Evolutionary conservation across 2,888 invertebrate species (phyloP).

Genomic region (Parochlus steinenii): DNA sequence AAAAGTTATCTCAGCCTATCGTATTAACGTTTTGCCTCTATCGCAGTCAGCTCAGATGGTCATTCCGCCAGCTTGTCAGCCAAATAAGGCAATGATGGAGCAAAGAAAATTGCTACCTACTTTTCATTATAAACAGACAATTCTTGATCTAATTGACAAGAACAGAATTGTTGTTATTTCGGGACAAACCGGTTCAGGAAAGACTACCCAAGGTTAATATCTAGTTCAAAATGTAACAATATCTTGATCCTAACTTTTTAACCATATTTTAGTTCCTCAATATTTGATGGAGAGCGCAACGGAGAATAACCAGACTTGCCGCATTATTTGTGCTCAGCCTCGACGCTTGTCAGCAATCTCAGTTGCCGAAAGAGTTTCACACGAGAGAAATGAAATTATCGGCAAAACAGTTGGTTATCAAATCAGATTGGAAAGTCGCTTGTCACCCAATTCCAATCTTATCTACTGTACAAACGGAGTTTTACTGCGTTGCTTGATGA

Average conservation of each 20-base stretch:
- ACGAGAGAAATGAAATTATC: conserved; percentile 51
- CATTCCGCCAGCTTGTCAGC: conserved; percentile 31
- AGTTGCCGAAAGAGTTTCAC: conserved; percentile 67
- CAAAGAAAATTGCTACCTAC: conserved; percentile 55
- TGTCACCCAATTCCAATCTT: conserved; percentile 61
- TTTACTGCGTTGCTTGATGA: conserved; percentile 72
- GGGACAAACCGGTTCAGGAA: conserved; percentile 84
- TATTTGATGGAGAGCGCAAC: conserved; percentile 66
- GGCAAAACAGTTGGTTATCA: conserved; percentile 73
- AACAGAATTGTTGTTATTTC: conserved; percentile 59
- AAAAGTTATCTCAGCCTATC: conserved; percentile 6
- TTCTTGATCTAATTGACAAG: conserved; percentile 45
- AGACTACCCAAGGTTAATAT: conserved; percentile 94
- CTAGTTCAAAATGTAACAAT: no score
- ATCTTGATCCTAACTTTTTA: no score
- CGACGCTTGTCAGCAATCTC: conserved; percentile 79
- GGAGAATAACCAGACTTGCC: conserved; percentile 42
- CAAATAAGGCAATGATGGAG: conserved; percentile 37
- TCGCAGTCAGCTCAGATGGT: conserved; percentile 18
- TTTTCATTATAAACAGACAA: conserved; percentile 42
- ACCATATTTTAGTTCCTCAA: no score
- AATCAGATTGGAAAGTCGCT: conserved; percentile 74
- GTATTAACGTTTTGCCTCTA: conserved; percentile 16
- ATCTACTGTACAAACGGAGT: conserved; percentile 90
- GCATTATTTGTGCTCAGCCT: conserved; percentile 89